Base-by-base conservation (phyloP, 2,888 invertebrate genomes). In the Physocephala rufipes region DNA sequence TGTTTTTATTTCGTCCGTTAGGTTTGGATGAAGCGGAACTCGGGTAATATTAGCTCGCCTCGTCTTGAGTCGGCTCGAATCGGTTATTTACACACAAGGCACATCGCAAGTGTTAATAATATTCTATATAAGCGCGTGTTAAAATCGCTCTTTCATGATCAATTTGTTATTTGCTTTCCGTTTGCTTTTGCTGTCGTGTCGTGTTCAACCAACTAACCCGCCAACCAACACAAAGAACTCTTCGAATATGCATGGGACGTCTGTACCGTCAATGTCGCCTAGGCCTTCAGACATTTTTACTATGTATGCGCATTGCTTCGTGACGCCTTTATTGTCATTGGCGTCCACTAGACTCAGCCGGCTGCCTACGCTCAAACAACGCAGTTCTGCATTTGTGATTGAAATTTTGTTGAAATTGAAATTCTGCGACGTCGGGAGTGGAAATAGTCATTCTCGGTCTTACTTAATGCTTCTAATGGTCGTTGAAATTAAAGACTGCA, bases 81-180 rank as follows among this genome's bases (percentile, higher is more conserved):
- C 63, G 19, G 19, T 61, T 71, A 26, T 79, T 79, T 81, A 76
- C 74, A 77, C 82, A 76, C 81, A 74, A 71, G 65, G 59, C 75
- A 76, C 79, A 74, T 67, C 68, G 73, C 76, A 71, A 75, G 79
- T 79, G 78, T 79, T 79, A 80, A 81, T 83, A 83, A 83, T 82
- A 82, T 81, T 82, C 80, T 83, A 82, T 82, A 82, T 81, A 82
- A 82, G 82, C 78, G 82, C 82, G 81, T 80, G 83, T 83, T 82
- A 83, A 83, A 82, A 81, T 79, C 81, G 79, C 81, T 78, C 79
- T 75, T 73, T 73, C 79, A 77, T 79, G 75, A 76, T 74, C 76
- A 79, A 77, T 76, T 68, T 74, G 71, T 71, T 73, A 51, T 69
- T 64, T 59, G 49, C n/a, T 36, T 28, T n/a, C 21, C 36, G 45